phyloP scores from a whole-genome alignment of 2,797 vertebrate species.

The Gallinago solitaria region DNA sequence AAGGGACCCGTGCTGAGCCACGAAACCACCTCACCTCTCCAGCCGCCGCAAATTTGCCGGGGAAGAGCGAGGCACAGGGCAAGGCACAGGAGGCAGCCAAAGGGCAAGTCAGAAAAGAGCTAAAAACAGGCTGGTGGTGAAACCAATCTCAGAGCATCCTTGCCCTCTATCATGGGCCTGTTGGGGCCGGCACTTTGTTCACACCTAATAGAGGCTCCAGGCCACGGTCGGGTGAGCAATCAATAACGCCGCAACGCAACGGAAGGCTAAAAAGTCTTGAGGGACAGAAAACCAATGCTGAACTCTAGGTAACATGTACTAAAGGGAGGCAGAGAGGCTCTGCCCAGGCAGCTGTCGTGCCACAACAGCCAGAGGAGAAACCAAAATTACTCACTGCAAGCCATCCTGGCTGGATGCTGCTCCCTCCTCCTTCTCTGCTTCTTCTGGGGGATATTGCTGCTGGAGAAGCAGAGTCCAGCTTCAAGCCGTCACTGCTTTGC shows the following conservation, averaged over 20 bases:
- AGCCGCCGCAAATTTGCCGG: neutral
- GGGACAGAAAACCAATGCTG: conserved; percentile 53
- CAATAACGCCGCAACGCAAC: neutral
- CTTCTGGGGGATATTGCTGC: neutral
- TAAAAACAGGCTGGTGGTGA: neutral
- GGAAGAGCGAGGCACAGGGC: accelerated
- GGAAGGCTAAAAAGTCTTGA: conserved; percentile 53
- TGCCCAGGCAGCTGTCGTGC: conserved; percentile 30
- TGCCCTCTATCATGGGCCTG: neutral
- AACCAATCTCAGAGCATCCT: neutral
- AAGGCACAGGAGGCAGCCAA: neutral
- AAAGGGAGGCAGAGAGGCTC: conserved; percentile 23
- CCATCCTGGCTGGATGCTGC: conserved; percentile 23
- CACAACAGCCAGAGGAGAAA: neutral
- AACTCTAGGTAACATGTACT: neutral
- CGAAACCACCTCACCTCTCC: accelerated
- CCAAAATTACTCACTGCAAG: conserved; percentile 8
- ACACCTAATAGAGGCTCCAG: conserved; percentile 54
- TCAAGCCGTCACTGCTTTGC: neutral
- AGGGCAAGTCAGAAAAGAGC: neutral
- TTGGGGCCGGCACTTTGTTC: neutral
- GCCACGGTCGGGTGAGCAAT: conserved; percentile 44
- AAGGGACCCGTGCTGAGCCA: neutral
- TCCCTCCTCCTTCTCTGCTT: neutral
- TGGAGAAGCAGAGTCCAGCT: neutral